Percentiles rank a stretch among this genome's conserved stretches.
phyloP scores from a whole-genome alignment of 2,113 vertebrate genomes.

The Eolophus roseicapilla region DNA sequence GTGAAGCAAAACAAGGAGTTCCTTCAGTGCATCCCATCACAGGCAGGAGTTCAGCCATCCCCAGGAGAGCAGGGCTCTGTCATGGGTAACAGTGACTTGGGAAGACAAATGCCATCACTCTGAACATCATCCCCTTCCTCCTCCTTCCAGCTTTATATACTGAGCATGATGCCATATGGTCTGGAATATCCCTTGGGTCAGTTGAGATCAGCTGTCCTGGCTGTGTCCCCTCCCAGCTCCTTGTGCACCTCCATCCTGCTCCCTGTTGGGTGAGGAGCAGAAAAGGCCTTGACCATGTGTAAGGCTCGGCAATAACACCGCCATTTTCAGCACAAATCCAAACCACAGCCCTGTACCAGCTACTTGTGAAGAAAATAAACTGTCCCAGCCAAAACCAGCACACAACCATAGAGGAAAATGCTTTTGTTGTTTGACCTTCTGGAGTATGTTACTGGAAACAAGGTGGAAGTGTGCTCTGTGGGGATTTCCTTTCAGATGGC shows the following conservation, averaged over 20 bases:
- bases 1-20: background rate
- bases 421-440: background rate
- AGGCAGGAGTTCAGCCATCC: background rate
- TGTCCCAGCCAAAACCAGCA: background rate
- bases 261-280: background rate
- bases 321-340: background rate
- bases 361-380: background rate
- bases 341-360: background rate
- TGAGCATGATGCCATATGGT: background rate
- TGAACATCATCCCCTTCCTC: background rate
- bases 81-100: background rate
- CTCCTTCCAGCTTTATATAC: background rate
- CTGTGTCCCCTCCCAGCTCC: background rate
- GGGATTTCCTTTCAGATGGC: background rate
- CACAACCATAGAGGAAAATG: background rate
- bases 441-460: background rate
- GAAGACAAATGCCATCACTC: background rate
- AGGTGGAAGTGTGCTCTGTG: background rate
- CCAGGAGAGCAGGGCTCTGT: background rate
- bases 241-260: background rate
- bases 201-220: background rate
- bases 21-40: background rate
- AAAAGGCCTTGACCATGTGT: background rate
- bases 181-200: background rate
- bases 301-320: background rate